Percentiles rank a stretch among this genome's conserved stretches.
phyloP scores from a whole-genome alignment of 2,888 invertebrate species.

The Lagria hirta region DNA sequence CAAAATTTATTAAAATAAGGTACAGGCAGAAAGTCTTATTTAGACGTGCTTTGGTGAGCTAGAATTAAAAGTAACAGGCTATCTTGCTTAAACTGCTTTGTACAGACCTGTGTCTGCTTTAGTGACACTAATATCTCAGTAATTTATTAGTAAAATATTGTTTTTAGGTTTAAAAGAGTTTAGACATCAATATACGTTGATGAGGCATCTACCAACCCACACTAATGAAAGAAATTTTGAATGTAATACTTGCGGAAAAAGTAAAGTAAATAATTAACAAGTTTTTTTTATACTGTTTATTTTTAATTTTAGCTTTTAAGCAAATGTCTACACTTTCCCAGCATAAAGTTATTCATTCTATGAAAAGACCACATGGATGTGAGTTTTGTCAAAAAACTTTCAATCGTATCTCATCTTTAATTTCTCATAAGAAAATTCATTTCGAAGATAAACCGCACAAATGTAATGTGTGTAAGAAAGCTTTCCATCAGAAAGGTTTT shows the following conservation, averaged over 20 bases:
- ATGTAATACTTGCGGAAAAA: constrained; percentile 71
- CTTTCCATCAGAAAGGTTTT: constrained; percentile 78
- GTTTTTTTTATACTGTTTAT: too few relatives aligned
- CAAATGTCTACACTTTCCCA: constrained; percentile 76
- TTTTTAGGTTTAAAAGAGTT: constrained; percentile 68
- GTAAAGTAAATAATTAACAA: constrained; percentile 39
- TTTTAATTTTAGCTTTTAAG: constrained; percentile 60
- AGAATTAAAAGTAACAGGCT: too few relatives aligned
- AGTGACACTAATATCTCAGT: too few relatives aligned
- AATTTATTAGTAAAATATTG: constrained; percentile 2
- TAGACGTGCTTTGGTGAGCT: too few relatives aligned
- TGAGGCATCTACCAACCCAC: constrained; percentile 75
- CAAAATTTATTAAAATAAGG: too few relatives aligned
- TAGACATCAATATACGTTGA: constrained; percentile 74
- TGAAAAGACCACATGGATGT: constrained; percentile 71
- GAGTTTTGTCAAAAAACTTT: constrained; percentile 76
- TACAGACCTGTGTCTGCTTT: too few relatives aligned
- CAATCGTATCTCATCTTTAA: constrained; percentile 77
- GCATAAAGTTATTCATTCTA: constrained; percentile 78
- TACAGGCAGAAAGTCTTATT: too few relatives aligned
- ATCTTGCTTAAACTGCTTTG: too few relatives aligned
- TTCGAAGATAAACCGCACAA: constrained; percentile 72
- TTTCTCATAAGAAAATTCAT: constrained; percentile 78
- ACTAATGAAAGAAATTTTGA: constrained; percentile 76
- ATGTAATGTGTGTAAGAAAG: constrained; percentile 73